Evolutionary conservation across 2,888 invertebrate genomes (phyloP).

Genomic region (Scaptomyza parva): DNA sequence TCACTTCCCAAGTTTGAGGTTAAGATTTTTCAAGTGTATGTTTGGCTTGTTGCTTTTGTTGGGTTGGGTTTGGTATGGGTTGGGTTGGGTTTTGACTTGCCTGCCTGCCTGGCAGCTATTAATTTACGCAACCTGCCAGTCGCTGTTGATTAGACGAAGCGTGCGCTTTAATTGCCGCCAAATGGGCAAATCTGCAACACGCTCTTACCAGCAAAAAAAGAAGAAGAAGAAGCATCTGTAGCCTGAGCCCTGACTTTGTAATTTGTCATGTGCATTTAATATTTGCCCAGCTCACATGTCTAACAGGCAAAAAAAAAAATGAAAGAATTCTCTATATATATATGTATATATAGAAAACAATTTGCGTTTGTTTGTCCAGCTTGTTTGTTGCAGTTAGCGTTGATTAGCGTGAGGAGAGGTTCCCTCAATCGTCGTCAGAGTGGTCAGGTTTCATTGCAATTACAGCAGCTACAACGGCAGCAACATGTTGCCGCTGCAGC

Average conservation of each 20-base stretch:
- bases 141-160: slow-evolving; percentile 80
- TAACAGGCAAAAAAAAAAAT: background rate
- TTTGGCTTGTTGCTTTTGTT: slow-evolving; percentile 8
- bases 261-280: slow-evolving; percentile 80
- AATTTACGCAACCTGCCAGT: slow-evolving; percentile 79
- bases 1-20: too few species aligned
- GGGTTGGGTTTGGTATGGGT: slow-evolving; percentile 2
- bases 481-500: slow-evolving; percentile 40
- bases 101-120: slow-evolving; percentile 79
- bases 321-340: too few species aligned
- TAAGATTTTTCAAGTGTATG: background rate
- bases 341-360: slow-evolving; percentile 64
- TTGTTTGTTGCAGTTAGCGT: slow-evolving; percentile 81
- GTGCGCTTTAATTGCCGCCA: slow-evolving; percentile 79
- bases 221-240: background rate
- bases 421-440: slow-evolving; percentile 36
- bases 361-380: slow-evolving; percentile 80
- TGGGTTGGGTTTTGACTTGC: slow-evolving; percentile 33
- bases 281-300: slow-evolving; percentile 49
- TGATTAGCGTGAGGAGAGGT: slow-evolving; percentile 70
- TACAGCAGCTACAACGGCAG: slow-evolving; percentile 41
- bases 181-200: slow-evolving; percentile 78
- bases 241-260: slow-evolving; percentile 41
- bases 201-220: slow-evolving; percentile 42
- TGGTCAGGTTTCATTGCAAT: slow-evolving; percentile 59